Evolutionary conservation across 2,888 invertebrate species (phyloP).

Genomic region (Tuberolachnus salignus): DNA sequence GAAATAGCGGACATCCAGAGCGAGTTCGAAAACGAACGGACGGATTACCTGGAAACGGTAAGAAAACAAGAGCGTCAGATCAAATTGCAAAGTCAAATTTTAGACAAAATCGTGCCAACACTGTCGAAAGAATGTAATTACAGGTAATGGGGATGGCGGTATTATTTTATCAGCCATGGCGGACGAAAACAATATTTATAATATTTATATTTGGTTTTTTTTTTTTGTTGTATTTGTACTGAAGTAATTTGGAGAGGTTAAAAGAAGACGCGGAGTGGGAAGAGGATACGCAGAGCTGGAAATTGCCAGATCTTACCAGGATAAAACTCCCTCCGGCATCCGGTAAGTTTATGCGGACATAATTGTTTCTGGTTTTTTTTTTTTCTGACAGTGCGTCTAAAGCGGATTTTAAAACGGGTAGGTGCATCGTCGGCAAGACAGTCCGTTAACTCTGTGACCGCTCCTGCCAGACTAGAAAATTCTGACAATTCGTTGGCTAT

Average conservation of each 20-base stretch:
- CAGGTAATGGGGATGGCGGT: conserved; percentile 63
- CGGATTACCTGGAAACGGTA: conserved; percentile 83
- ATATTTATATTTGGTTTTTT: not conserved
- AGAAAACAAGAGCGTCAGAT: conserved; percentile 74
- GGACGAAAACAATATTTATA: no score
- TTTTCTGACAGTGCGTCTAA: not conserved
- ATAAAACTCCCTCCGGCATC: conserved; percentile 73
- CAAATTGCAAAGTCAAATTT: conserved; percentile 71
- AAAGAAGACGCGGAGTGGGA: conserved; percentile 75
- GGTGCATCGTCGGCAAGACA: conserved; percentile 47
- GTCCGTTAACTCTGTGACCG: conserved; percentile 62
- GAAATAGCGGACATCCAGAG: conserved; percentile 79
- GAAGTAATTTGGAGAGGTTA: conserved; percentile 73
- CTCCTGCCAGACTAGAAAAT: conserved; percentile 63
- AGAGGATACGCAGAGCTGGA: conserved; percentile 75
- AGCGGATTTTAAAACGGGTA: conserved; percentile 35
- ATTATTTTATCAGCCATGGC: no score
- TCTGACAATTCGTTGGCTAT: conserved; percentile 59
- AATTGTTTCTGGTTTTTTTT: not conserved
- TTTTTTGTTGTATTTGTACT: no score
- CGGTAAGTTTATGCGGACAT: conserved; percentile 31
- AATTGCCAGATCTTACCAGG: conserved; percentile 72
- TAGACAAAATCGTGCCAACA: conserved; percentile 72
- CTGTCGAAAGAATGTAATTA: conserved; percentile 78
- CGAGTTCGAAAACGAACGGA: conserved; percentile 80